phyloP scores from a whole-genome alignment of 2,797 vertebrate genomes.

The Leontopithecus rosalia region DNA sequence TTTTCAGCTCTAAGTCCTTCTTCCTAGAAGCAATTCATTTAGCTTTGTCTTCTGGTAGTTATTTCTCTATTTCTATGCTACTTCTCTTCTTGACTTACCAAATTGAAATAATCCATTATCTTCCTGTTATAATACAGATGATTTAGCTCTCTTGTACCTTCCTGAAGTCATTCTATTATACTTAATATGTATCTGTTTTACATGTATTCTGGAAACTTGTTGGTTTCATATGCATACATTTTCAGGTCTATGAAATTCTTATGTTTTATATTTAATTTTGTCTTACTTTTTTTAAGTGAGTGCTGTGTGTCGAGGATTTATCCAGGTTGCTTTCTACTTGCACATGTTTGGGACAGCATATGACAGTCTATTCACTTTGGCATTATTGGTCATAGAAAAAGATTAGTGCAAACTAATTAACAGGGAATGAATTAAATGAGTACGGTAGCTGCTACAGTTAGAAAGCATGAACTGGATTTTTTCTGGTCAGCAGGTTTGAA shows the following conservation, averaged over 20 bases:
- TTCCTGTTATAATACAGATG: neutral
- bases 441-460: neutral
- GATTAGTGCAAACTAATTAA: neutral
- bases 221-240: neutral
- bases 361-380: neutral
- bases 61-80: neutral
- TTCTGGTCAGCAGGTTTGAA: neutral
- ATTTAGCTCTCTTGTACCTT: neutral
- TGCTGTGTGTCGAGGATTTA: neutral
- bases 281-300: neutral
- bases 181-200: neutral
- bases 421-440: neutral
- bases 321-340: neutral
- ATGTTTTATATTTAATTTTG: neutral
- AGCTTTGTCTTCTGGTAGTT: slow-evolving; percentile 4
- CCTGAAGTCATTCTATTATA: neutral
- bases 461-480: neutral
- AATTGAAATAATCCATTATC: slow-evolving; percentile 26
- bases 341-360: neutral
- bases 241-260: neutral
- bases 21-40: slow-evolving; percentile 18
- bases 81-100: slow-evolving; percentile 44
- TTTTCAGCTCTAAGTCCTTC: neutral
- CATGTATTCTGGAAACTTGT: neutral
- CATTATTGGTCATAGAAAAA: neutral